A percentile compares a stretch with the other conserved stretches of the same genome.
phyloP scores from a whole-genome alignment of 2,113 vertebrate genomes.

The Ceyx melanurus region DNA sequence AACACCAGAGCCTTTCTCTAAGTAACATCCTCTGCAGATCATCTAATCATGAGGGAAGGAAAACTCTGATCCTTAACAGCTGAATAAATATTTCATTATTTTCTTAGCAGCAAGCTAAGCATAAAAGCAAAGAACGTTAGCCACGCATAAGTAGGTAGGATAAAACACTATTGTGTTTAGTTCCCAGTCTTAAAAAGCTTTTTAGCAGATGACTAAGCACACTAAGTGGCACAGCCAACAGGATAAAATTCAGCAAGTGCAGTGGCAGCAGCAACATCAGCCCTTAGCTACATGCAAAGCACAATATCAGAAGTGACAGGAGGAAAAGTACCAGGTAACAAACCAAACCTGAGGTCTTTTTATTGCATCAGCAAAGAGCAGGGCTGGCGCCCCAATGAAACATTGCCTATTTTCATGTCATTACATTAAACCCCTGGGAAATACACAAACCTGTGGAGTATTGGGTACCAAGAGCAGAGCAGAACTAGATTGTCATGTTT shows the following conservation, averaged over 20 bases:
- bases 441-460: neutral
- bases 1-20: neutral
- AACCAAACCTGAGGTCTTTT: neutral
- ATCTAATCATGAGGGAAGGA: neutral
- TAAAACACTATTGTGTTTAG: neutral
- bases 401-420: neutral
- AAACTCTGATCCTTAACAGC: slow-evolving; percentile 14
- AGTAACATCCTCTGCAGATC: neutral
- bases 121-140: slow-evolving; percentile 16
- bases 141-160: slow-evolving; percentile 24
- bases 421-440: neutral
- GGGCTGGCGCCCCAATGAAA: neutral
- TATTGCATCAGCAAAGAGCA: neutral
- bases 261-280: neutral
- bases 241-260: slow-evolving; percentile 19
- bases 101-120: neutral
- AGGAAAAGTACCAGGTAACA: neutral
- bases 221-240: neutral
- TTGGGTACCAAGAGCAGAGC: neutral
- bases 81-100: slow-evolving; percentile 50
- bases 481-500: neutral
- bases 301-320: neutral
- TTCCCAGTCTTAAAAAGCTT: slow-evolving; percentile 20
- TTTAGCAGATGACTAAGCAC: slow-evolving; percentile 50
- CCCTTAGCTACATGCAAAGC: neutral